Evolutionary conservation across 2,888 invertebrate genomes (phyloP), one percentile per base, ranked within the genome.

Genomic region (Nyleta sp.): DNA sequence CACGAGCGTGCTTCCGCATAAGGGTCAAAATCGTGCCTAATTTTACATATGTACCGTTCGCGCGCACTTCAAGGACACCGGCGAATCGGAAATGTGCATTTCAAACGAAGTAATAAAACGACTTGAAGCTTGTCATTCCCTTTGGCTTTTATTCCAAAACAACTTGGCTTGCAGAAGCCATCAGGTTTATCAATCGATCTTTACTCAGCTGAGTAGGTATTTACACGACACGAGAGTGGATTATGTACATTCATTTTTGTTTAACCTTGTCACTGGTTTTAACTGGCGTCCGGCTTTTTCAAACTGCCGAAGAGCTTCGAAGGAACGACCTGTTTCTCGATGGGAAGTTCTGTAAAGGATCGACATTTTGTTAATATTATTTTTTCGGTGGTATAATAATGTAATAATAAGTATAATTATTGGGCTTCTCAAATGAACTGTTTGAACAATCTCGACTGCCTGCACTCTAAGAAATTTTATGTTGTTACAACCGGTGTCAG

Each of bases 291-390:
- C 31, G 86, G 87, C 59, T 88, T 88, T 83, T 92, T 93, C 80
- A 97, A 92, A 81, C 96, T 94, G 75, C 98, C 98, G 92, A 98
- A 99, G 2, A 99, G 97, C 91, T 98, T 95, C 46, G 95, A 93
- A 33, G 99, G 99, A 81, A 99, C 94, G 24, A 93, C 93, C 91
- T 97, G 96, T 88, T 97, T 95, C 87, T 97, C 95, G 64, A 98
- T 94, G 31, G 95, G 95, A 79, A 95, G 92, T 77, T 94, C 94
- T 90, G 82, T 68, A 88, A 31, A 24, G 24, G 24, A 24, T n/a
- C n/a, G n/a, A n/a, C n/a, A n/a, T n/a, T n/a, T n/a, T n/a, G n/a
- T n/a, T n/a, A n/a, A n/a, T n/a, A n/a, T n/a, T n/a, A n/a, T n/a
- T n/a, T n/a, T n/a, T n/a, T n/a, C n/a, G n/a, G n/a, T n/a, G n/a